Percentiles rank a stretch among this genome's conserved stretches.
Conservation (phyloP, 2,113 vertebrate species). For the Hylia prasina region DNA sequence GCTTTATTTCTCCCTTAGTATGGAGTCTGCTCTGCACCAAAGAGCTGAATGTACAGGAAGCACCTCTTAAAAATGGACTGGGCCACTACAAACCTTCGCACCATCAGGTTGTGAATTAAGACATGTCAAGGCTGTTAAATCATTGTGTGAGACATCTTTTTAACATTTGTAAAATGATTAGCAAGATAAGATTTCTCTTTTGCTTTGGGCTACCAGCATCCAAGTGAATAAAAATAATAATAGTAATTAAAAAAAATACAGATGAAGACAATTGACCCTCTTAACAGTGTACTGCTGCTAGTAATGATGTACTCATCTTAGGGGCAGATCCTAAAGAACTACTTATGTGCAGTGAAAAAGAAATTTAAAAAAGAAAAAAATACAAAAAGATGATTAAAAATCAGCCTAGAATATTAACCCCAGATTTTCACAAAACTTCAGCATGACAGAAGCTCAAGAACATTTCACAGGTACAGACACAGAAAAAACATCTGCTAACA, state of each 20-base stretch:
- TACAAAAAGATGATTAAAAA: background rate
- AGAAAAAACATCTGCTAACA: background rate
- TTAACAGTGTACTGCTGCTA: background rate
- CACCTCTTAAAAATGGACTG: background rate
- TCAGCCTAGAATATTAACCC: background rate
- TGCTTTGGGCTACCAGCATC: background rate
- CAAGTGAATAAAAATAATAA: background rate
- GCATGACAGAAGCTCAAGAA: background rate
- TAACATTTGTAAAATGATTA: background rate
- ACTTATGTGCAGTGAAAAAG: background rate
- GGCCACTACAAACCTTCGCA: background rate
- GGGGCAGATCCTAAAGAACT: background rate
- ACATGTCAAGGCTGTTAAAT: background rate
- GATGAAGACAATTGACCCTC: background rate
- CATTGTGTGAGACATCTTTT: background rate
- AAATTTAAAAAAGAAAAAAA: background rate
- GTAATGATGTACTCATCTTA: background rate
- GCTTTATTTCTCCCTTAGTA: background rate
- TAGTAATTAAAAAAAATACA: background rate
- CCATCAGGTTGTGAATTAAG: background rate
- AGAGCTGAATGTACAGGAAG: background rate
- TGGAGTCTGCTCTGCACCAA: background rate
- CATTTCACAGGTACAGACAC: background rate
- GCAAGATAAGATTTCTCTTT: background rate
- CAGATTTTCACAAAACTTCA: background rate